Evolutionary conservation across 2,113 vertebrate genomes (phyloP), one percentile per base, ranked within the genome.

Genomic region (Fregata magnificens): DNA sequence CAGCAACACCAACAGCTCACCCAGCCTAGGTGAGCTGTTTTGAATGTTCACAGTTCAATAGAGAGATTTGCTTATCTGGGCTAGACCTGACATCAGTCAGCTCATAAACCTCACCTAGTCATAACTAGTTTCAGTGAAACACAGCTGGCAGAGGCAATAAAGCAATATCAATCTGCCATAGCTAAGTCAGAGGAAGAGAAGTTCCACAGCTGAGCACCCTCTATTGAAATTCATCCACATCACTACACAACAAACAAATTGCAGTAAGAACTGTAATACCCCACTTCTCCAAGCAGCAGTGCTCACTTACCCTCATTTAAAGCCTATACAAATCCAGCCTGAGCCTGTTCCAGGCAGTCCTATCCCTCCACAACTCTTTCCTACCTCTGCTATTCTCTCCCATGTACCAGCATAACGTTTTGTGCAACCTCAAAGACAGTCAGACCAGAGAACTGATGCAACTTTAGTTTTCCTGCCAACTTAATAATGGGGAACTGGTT

Each of bases 311-410:
- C 24, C 85, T 58, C 31, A 1, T 19, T 32, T 17, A 34, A 61
- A 92, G 29, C 45, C 78, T 20, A 45, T 1, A 9, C 58, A 82
- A 40, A 95, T 72, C 87, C 92, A 47, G 92, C 22, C 70, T 5
- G 31, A 96, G 84, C 93, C 82, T 90, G 96, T 58, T 95, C 53
- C 4, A 55, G 87, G 82, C 95, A 88, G 92, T 40, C 66, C 56
- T 50, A 6, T 4, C 52, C 40, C 72, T 62, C 38, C 47, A 7
- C 58, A 36, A 31, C 69, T 52, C 3, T 21, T 2, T 80, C 45
- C 76, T 38, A 32, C 80, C 77, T 71, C 82, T 63, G 72, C 61
- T 67, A 3, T 15, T 56, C 61, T 56, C 66, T 31, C 66, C 44
- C 49, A 8, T 9, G 9, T 5, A 47, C 31, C 25, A 34, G 5